phyloP scores from a whole-genome alignment of 2,888 invertebrate genomes.

The Synanthedon tipuliformis region DNA sequence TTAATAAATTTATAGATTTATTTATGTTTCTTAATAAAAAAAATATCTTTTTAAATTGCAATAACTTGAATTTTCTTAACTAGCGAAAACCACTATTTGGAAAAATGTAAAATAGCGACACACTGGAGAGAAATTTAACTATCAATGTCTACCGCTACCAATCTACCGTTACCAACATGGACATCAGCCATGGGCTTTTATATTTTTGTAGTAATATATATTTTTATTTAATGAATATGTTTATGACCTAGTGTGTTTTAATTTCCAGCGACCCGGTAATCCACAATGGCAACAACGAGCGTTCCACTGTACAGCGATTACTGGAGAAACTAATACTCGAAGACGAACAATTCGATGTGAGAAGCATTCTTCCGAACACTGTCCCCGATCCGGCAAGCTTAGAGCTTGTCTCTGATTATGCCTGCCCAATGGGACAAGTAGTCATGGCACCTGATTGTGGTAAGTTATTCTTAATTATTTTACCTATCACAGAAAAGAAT shows the following conservation, averaged over 20 bases:
- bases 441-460: slow-evolving; percentile 94
- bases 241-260: too few relatives aligned
- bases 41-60: background rate
- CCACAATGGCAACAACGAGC: slow-evolving; percentile 87
- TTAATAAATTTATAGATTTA: too few relatives aligned
- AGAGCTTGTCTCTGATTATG: slow-evolving; percentile 88
- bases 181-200: too few relatives aligned
- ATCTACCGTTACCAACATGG: too few relatives aligned
- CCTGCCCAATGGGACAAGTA: slow-evolving; percentile 93
- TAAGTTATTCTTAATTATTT: slow-evolving; percentile 43
- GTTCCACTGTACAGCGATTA: slow-evolving; percentile 84
- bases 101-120: too few relatives aligned
- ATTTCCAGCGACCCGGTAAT: slow-evolving; percentile 85
- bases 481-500: background rate
- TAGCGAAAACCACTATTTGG: too few relatives aligned
- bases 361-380: slow-evolving; percentile 93
- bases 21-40: too few relatives aligned
- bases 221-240: too few relatives aligned
- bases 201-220: too few relatives aligned
- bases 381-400: slow-evolving; percentile 93
- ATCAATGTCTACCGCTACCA: too few relatives aligned
- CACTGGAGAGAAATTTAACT: too few relatives aligned
- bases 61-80: background rate
- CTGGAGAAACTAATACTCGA: slow-evolving; percentile 92
- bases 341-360: slow-evolving; percentile 93